Evolutionary conservation across 1,140 invertebrate genomes (phyloP).

Genomic region (Amphibalanus amphitrite): DNA sequence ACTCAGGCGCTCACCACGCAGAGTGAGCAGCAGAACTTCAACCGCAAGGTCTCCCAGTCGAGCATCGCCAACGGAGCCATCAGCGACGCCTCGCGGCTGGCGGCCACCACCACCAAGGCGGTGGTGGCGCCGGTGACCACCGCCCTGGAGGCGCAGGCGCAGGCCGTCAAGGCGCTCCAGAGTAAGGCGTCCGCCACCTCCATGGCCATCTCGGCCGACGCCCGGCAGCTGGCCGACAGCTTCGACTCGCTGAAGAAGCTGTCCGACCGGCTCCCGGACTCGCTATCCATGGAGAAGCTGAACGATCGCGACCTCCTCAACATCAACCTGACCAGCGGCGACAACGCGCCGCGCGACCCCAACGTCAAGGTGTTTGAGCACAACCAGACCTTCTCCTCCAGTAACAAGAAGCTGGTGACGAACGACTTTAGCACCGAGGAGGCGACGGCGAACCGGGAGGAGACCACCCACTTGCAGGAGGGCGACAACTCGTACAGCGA

Average conservation of each 20-base stretch:
- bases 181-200: neutral
- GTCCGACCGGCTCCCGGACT: neutral
- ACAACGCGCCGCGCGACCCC: neutral
- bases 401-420: conserved; percentile 36
- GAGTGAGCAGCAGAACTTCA: neutral
- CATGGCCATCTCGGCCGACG: neutral
- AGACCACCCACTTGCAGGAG: conserved; percentile 55
- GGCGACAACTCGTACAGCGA: conserved; percentile 63
- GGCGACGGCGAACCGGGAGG: conserved; percentile 50
- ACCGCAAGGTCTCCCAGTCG: neutral
- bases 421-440: conserved; percentile 62
- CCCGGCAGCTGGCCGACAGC: neutral
- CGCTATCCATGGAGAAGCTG: neutral
- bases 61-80: neutral
- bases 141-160: neutral
- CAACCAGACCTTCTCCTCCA: conserved; percentile 4
- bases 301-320: neutral
- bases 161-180: neutral
- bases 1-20: neutral
- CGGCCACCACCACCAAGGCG: neutral
- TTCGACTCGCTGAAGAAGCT: neutral
- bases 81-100: neutral
- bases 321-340: neutral
- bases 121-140: too few relatives aligned
- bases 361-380: neutral